A percentile compares a stretch with the other conserved stretches of the same genome.
Evolutionary conservation across 2,113 vertebrate species (phyloP).

Genomic region (Heteronetta atricapilla): DNA sequence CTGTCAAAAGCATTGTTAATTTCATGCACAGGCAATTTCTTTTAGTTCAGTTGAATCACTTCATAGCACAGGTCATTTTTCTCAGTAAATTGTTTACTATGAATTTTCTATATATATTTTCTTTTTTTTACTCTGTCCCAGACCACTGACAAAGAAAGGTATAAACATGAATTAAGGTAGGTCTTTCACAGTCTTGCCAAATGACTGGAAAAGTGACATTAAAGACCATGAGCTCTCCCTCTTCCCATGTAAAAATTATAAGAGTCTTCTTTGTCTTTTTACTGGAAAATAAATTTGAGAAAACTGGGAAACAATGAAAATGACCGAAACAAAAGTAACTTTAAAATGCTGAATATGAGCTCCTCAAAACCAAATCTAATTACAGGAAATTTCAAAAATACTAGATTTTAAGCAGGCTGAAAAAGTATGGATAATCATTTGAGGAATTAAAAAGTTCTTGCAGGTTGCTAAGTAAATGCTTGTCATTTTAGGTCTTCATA

Average conservation of each 20-base stretch:
- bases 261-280: background rate
- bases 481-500: background rate
- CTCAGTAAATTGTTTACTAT: background rate
- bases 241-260: background rate
- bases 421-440: background rate
- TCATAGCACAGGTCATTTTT: background rate
- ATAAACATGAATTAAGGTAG: background rate
- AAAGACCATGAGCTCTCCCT: background rate
- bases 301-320: background rate
- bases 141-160: background rate
- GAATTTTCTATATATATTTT: background rate
- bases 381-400: background rate
- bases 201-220: background rate
- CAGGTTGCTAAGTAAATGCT: background rate
- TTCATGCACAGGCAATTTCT: background rate
- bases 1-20: background rate
- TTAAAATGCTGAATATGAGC: background rate
- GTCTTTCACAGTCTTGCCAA: background rate
- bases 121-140: background rate
- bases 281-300: background rate
- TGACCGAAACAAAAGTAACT: background rate
- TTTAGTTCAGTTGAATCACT: background rate
- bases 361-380: background rate
- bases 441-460: background rate
- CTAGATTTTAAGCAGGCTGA: background rate